A percentile compares a stretch with the other conserved stretches of the same genome.
phyloP scores from a whole-genome alignment of 2,888 invertebrate genomes.

The Archips xylosteana region DNA sequence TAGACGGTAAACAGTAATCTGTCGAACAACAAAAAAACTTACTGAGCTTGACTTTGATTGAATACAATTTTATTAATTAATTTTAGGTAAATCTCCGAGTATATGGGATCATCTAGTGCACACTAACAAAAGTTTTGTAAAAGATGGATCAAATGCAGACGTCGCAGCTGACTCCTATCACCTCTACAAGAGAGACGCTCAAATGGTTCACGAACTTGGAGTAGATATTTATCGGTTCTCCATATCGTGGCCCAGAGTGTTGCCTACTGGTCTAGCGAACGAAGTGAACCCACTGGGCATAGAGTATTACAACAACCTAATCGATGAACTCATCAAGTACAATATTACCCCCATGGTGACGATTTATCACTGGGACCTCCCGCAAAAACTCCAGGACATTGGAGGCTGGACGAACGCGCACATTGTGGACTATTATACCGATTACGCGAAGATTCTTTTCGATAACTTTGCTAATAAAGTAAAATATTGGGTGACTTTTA shows the following conservation, averaged over 20 bases:
- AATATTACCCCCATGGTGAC: conserved; percentile 90
- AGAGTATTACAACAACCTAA: conserved; percentile 91
- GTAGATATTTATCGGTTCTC: conserved; percentile 90
- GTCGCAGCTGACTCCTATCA: conserved; percentile 90
- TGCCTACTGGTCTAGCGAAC: conserved; percentile 89
- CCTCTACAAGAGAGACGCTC: conserved; percentile 87
- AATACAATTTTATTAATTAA: conserved; percentile 4
- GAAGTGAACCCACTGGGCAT: conserved; percentile 89
- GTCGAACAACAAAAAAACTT: neutral
- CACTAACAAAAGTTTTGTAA: conserved; percentile 79
- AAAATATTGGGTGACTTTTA: conserved; percentile 91
- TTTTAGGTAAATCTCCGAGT: conserved; percentile 87
- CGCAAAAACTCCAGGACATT: conserved; percentile 87
- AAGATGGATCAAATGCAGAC: conserved; percentile 86
- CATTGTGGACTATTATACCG: conserved; percentile 87
- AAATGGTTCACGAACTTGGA: conserved; percentile 87
- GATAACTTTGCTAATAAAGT: conserved; percentile 87
- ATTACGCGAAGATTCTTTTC: conserved; percentile 87
- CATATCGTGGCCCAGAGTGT: conserved; percentile 90
- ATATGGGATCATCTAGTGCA: conserved; percentile 87
- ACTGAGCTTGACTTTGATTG: neutral
- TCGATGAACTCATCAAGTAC: conserved; percentile 88
- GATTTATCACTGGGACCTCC: conserved; percentile 90
- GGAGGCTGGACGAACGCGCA: conserved; percentile 89
- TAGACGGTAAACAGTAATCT: conserved; percentile 63